Conservation (phyloP, 2,888 invertebrate species). For the Apodemia mormo region DNA sequence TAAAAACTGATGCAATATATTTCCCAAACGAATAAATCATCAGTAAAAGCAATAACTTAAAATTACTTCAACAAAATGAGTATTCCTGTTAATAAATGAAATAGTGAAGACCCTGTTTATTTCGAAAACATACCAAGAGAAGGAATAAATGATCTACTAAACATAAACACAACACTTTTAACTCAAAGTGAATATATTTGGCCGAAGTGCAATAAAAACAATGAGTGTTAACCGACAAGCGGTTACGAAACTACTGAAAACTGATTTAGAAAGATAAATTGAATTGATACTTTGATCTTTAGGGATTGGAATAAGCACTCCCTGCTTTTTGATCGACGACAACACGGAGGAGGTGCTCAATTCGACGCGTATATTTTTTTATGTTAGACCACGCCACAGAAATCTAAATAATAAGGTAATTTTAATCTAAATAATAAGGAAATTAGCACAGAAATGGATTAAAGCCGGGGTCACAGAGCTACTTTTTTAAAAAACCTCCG, state of each 20-base stretch:
- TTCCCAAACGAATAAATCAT: background rate
- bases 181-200: constrained; percentile 17
- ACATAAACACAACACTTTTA: constrained; percentile 7
- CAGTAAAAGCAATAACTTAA: background rate
- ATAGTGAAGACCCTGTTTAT: background rate
- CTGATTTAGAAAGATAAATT: constrained; percentile 9
- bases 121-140: background rate
- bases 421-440: no score
- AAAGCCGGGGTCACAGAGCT: no score
- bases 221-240: background rate
- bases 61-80: background rate
- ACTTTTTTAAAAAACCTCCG: no score
- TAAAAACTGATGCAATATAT: background rate
- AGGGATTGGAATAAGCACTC: no score
- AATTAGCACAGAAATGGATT: no score
- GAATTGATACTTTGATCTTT: constrained; percentile 13
- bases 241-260: background rate
- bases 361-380: no score
- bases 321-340: background rate
- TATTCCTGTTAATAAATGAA: background rate
- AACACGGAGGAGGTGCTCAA: no score
- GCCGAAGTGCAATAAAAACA: constrained; percentile 15
- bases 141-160: constrained; percentile 7
- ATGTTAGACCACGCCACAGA: no score
- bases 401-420: no score